Evolutionary conservation across 2,797 vertebrate species (phyloP).

Genomic region (Chanos chanos): DNA sequence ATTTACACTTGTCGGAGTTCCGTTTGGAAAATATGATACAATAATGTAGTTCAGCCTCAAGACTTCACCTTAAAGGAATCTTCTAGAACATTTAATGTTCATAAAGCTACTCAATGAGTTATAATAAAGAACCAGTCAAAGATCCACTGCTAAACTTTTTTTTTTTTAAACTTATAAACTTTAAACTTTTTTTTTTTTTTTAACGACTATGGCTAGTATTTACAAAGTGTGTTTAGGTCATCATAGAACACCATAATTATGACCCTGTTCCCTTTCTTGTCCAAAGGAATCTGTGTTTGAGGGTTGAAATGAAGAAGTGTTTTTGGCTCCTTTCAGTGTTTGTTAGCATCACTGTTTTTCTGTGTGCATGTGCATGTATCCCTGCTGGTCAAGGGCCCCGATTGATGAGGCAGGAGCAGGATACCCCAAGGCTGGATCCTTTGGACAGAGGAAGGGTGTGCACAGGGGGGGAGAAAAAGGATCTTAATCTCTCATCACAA

Average conservation of each 20-base stretch:
- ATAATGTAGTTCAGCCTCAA: too few relatives aligned
- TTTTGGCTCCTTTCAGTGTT: too few relatives aligned
- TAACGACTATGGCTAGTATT: too few relatives aligned
- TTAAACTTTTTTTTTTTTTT: too few relatives aligned
- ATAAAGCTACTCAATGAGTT: too few relatives aligned
- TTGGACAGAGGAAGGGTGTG: conserved; percentile 15
- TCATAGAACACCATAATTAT: too few relatives aligned
- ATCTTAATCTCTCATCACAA: conserved; percentile 11
- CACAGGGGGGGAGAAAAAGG: not conserved
- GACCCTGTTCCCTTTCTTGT: not conserved
- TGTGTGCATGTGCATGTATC: not conserved
- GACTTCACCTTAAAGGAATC: too few relatives aligned
- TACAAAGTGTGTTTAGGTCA: too few relatives aligned
- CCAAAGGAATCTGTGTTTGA: not conserved
- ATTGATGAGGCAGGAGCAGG: conserved; percentile 15
- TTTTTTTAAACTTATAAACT: too few relatives aligned
- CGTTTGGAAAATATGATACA: not conserved
- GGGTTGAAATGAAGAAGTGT: not conserved
- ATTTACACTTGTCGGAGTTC: not conserved
- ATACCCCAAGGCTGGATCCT: not conserved
- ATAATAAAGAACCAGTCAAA: too few relatives aligned
- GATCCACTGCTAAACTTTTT: too few relatives aligned
- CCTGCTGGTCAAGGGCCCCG: conserved; percentile 9
- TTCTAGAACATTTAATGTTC: too few relatives aligned
- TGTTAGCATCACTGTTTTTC: not conserved